Percentiles rank a stretch among this genome's conserved stretches.
These are phyloP conservation scores for Hylaea fasciaria DNA, from an alignment of 2,888 invertebrate genomes.

Conservation along the genomic window DNA sequence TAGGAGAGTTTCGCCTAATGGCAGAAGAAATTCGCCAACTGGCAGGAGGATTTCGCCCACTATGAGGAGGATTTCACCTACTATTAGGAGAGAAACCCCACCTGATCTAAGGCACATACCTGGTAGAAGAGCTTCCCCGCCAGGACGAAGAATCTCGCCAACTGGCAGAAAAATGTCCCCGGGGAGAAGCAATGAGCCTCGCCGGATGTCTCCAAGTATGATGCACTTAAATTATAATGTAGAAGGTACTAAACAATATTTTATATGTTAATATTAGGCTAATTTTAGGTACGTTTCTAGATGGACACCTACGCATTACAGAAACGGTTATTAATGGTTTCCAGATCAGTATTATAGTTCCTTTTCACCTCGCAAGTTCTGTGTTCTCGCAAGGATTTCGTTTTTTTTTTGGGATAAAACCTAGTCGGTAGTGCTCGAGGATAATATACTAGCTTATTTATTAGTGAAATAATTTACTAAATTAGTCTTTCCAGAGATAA, in stretches of 20 bases:
- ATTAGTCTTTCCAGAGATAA: too few species aligned
- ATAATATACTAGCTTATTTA: too few species aligned
- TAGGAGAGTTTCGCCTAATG: too few species aligned
- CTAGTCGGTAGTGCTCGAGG: too few species aligned
- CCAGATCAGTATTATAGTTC: too few species aligned
- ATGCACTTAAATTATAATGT: slow-evolving; percentile 25
- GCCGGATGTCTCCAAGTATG: slow-evolving; percentile 45
- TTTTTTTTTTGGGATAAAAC: too few species aligned
- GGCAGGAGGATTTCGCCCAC: slow-evolving; percentile 43
- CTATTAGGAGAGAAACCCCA: slow-evolving; percentile 5
- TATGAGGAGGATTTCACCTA: slow-evolving; percentile 38
- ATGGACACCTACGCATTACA: background rate
- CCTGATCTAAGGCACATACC: too few species aligned
- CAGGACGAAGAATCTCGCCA: slow-evolving; percentile 36
- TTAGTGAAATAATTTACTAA: too few species aligned
- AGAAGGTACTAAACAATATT: slow-evolving; percentile 27
- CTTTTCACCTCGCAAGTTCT: too few species aligned
- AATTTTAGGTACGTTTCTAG: background rate
- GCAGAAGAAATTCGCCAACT: slow-evolving; percentile 40
- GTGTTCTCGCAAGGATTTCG: too few species aligned
- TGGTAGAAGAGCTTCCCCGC: slow-evolving; percentile 17
- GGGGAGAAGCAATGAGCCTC: slow-evolving; percentile 33
- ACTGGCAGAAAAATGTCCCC: slow-evolving; percentile 38
- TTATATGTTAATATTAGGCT: background rate
- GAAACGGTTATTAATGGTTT: too few species aligned